Evolutionary conservation across 2,888 invertebrate genomes (phyloP), one percentile per base, ranked within the genome.

Genomic region (Mycalesis mineus): DNA sequence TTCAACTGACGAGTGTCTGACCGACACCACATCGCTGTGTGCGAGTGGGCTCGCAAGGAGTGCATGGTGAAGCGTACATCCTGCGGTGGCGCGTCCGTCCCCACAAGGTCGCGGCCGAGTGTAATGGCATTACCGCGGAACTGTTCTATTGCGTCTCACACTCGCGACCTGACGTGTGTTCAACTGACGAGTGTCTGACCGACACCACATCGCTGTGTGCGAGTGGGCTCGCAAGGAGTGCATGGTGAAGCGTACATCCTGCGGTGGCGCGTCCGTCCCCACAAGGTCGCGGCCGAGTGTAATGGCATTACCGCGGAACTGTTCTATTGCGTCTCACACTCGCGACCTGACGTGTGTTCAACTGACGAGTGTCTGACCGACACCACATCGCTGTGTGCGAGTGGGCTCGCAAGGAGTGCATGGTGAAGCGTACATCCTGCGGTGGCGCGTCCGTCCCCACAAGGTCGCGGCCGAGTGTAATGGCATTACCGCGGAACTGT

Each of bases 401-500:
- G 62, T 13, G 41, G 4, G n/a, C 4, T 2, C 29, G 9, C 50
- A 70, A 73, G 73, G 75, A 74, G 68, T 58, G 65, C 49, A 63
- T 64, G 61, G 41, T 62, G 59, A 57, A 47, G 66, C 74, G 69
- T 72, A 66, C 67, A 67, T 74, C 75, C 75, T 68, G 68, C 56
- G 61, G 61, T 61, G 57, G 56, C 58, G 50, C 57, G 58, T 57
- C 56, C 58, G 45, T 36, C 44, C 64, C 42, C 55, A 55, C 71
- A 69, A 71, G 70, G 69, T 60, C 67, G 62, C 42, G 52, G n/a
- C n/a, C n/a, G 28, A n/a, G 31, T 37, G 50, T 58, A 58, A 61
- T 53, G 49, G 55, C 50, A 63, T 61, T 61, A 58, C 29, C 31
- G n/a, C n/a, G 37, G 41, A 15, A 48, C 41, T n/a, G n/a, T n/a